Percentiles rank a stretch among this genome's conserved stretches.
Evolutionary conservation across 1,140 invertebrate species (phyloP).

Genomic region (Fopius arisanus): DNA sequence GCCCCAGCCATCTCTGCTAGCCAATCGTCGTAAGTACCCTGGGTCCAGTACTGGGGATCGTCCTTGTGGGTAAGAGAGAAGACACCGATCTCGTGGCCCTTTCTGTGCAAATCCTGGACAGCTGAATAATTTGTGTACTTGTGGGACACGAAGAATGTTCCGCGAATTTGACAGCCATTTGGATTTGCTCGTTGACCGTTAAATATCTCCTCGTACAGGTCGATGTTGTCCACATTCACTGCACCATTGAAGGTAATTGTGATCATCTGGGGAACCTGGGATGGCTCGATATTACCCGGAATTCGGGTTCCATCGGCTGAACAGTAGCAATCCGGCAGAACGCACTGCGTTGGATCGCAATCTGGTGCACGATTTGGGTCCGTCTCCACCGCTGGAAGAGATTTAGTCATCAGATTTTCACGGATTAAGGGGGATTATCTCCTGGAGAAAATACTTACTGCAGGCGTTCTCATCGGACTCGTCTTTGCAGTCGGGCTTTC

Average conservation of each 20-base stretch:
- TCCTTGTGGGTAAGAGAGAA: constrained; percentile 95
- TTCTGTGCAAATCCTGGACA: constrained; percentile 89
- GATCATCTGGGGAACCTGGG: constrained; percentile 92
- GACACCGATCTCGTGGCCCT: constrained; percentile 92
- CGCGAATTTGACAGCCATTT: constrained; percentile 92
- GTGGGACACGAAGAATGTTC: constrained; percentile 96
- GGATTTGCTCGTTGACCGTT: constrained; percentile 86
- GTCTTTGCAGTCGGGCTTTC: constrained; percentile 90
- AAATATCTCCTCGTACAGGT: constrained; percentile 90
- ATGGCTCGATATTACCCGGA: constrained; percentile 81
- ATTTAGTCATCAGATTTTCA: constrained; percentile 9
- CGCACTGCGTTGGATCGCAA: constrained; percentile 88
- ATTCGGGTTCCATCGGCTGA: constrained; percentile 91
- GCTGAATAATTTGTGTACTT: constrained; percentile 96
- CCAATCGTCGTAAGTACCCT: constrained; percentile 90
- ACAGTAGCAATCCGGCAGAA: constrained; percentile 92
- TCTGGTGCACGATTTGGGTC: constrained; percentile 90
- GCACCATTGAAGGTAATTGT: constrained; percentile 94
- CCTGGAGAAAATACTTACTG: constrained; percentile 72
- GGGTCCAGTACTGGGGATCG: constrained; percentile 87
- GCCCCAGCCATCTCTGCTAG: constrained; percentile 95
- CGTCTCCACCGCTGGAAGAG: constrained; percentile 78
- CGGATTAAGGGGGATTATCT: no score
- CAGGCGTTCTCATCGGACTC: constrained; percentile 95
- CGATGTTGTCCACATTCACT: constrained; percentile 93